Conservation (phyloP, 2,888 invertebrate species). For the Chorisops tibialis region DNA sequence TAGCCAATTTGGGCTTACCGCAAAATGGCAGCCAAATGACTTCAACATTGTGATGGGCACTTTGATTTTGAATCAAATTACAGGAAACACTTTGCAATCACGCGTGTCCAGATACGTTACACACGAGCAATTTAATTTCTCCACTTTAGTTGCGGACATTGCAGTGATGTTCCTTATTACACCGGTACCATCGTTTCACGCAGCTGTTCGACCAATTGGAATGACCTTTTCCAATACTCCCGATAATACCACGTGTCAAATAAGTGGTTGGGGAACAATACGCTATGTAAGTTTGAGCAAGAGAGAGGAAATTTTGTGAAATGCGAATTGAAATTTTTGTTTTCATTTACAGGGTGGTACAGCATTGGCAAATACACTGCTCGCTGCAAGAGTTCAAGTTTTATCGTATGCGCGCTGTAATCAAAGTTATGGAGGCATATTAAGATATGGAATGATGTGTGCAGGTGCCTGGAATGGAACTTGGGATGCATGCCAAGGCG, state of each 20-base stretch:
- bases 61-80: slow-evolving; percentile 28
- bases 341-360: slow-evolving; percentile 16
- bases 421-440: slow-evolving; percentile 28
- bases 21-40: slow-evolving; percentile 35
- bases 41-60: slow-evolving; percentile 42
- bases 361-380: slow-evolving; percentile 21
- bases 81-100: slow-evolving; percentile 35
- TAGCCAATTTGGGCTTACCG: neutral
- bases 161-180: slow-evolving; percentile 42
- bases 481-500: slow-evolving; percentile 39
- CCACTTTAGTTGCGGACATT: slow-evolving; percentile 39
- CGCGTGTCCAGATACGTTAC: slow-evolving; percentile 37
- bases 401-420: slow-evolving; percentile 33
- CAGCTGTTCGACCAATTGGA: slow-evolving; percentile 34
- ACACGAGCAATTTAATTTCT: slow-evolving; percentile 35
- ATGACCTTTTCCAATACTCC: slow-evolving; percentile 29
- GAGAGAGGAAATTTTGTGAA: too few species aligned
- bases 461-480: slow-evolving; percentile 39
- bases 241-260: slow-evolving; percentile 34
- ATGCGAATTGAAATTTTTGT: neutral
- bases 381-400: slow-evolving; percentile 28
- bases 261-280: slow-evolving; percentile 44
- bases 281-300: slow-evolving; percentile 33
- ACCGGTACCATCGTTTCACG: slow-evolving; percentile 36
- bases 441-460: slow-evolving; percentile 39